Percentiles rank a stretch among this genome's conserved stretches.
Conservation (phyloP, 2,888 invertebrate genomes). For the Microchrysa polita region DNA sequence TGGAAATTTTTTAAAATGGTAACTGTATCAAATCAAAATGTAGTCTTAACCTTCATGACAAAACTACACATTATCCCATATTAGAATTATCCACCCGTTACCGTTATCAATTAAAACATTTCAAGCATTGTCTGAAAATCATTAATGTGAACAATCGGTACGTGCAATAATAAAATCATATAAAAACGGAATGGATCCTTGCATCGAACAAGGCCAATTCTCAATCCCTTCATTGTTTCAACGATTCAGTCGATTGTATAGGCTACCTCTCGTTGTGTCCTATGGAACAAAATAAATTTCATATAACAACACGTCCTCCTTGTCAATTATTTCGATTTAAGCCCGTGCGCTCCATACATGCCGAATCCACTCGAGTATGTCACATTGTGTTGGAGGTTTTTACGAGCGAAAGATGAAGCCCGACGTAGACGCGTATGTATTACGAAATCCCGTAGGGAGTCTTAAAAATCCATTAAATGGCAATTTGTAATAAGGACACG, state of each 20-base stretch:
- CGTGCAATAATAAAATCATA: constrained; percentile 8
- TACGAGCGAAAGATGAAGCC: constrained; percentile 22
- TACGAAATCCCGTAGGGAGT: constrained; percentile 48
- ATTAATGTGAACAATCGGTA: constrained; percentile 10
- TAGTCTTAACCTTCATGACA: no score
- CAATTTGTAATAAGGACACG: constrained; percentile 52
- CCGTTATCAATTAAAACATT: constrained; percentile 26
- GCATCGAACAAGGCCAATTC: neutral
- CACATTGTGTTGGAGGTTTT: constrained; percentile 10
- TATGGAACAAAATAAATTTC: constrained; percentile 20
- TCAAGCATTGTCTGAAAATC: constrained; percentile 21
- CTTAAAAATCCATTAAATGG: constrained; percentile 51
- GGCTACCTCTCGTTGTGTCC: constrained; percentile 1
- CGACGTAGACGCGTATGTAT: constrained; percentile 5
- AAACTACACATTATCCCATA: no score
- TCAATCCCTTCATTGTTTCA: neutral
- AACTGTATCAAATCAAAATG: no score
- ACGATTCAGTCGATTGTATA: neutral
- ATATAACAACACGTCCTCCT: constrained; percentile 20
- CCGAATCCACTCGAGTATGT: constrained; percentile 24
- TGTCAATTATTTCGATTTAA: constrained; percentile 39
- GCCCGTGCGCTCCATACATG: constrained; percentile 9
- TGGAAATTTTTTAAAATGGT: no score
- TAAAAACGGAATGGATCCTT: neutral
- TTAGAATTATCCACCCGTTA: neutral